Evolutionary conservation across 2,797 vertebrate species (phyloP).

Genomic region (Phylloscopus collybita): DNA sequence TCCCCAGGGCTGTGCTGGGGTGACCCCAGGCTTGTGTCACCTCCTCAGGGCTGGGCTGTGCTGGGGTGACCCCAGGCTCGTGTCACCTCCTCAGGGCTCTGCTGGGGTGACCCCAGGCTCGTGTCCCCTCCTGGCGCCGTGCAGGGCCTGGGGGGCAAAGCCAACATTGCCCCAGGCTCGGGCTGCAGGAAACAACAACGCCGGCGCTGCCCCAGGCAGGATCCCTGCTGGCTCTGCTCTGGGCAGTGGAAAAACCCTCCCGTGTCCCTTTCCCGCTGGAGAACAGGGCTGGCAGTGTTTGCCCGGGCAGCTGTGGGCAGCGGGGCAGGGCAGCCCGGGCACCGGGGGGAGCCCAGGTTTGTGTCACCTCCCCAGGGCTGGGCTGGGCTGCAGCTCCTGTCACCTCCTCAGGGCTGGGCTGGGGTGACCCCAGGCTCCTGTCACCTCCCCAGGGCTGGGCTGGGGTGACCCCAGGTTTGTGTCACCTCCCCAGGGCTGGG

Average conservation of each 20-base stretch:
- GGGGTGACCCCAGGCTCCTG: too few relatives aligned
- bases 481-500: too few relatives aligned
- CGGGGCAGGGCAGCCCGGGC: not conserved
- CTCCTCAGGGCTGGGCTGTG: too few relatives aligned
- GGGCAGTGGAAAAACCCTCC: not conserved
- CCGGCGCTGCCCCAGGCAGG: not conserved
- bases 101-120: not conserved
- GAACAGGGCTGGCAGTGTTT: not conserved
- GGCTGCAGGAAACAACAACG: not conserved
- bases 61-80: too few relatives aligned
- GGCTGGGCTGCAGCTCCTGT: too few relatives aligned
- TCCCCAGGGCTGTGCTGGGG: too few relatives aligned
- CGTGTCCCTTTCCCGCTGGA: not conserved
- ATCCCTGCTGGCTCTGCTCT: not conserved
- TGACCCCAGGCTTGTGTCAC: too few relatives aligned
- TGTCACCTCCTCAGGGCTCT: too few relatives aligned
- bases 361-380: too few relatives aligned
- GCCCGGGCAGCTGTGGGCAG: not conserved
- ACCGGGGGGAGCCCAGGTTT: not conserved
- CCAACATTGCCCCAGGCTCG: not conserved
- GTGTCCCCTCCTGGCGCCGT: rapidly evolving
- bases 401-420: too few relatives aligned
- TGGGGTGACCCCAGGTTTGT: too few relatives aligned
- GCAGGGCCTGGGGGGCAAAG: not conserved
- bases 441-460: too few relatives aligned